Evolutionary conservation across 1,140 invertebrate genomes (phyloP), one percentile per base, ranked within the genome.

Genomic region (Druon quercuslanigerum): DNA sequence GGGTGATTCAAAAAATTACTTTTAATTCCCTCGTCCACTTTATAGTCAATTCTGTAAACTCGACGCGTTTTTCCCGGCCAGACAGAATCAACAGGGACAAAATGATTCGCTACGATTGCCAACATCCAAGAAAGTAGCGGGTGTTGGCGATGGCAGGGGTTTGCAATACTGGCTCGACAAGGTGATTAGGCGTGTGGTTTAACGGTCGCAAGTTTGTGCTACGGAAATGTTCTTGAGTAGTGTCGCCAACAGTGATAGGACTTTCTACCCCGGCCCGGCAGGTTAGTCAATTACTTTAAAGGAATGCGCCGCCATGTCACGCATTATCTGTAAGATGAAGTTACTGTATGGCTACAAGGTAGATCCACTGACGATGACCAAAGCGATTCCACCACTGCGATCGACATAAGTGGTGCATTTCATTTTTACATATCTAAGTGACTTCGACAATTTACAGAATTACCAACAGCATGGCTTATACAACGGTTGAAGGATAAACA

Each of bases 191-290:
- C 76, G 77, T 82, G 80, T 60, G 79, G 81, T 84, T 82, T 84
- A 84, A 84, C 81, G 81, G 80, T 84, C 79, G 73, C 78, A 80
- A 82, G 76, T 80, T 79, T 17, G 60, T 66, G 80, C 77, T 73
- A 72, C 77, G 73, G 71, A 66, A 66, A 66, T 66, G 60, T 77
- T 57, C 56, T 75, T 77, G 52, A 81, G 78, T 78, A 83, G 76
- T 82, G 80, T 57, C 80, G 79, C 79, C 82, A 80, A 84, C 82
- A 84, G 80, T 84, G 82, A 84, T 84, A 76, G 79, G 75, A 76
- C 75, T 73, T 77, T 76, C 73, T 79, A 78, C 71, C 78, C 70
- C 46, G 77, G 66, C 56, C 40, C 40, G 40, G 40, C 40, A 77
- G 71, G 79, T 82, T 82, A 84, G 79, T 84, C 82, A 71, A 79